phyloP scores from a whole-genome alignment of 2,888 invertebrate species.

The Apoderus coryli region DNA sequence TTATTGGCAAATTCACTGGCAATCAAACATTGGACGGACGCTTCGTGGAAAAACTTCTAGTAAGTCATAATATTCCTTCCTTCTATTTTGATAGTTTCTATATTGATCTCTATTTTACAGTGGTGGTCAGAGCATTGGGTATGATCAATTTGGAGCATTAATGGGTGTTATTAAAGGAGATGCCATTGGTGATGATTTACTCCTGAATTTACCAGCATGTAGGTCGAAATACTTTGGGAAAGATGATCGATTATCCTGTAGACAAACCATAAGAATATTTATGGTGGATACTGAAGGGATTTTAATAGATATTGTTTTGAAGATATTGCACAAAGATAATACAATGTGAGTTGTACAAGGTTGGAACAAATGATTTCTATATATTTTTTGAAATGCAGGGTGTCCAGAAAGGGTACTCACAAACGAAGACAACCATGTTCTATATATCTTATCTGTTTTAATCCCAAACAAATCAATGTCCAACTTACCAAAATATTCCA shows the following conservation, averaged over 20 bases:
- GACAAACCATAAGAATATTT: constrained; percentile 24
- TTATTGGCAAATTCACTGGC: constrained; percentile 42
- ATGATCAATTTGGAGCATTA: constrained; percentile 48
- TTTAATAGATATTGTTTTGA: constrained; percentile 38
- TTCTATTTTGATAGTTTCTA: background rate
- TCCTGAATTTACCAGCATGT: constrained; percentile 37
- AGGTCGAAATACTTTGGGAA: constrained; percentile 22
- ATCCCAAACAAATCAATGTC: too few species aligned
- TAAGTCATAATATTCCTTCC: constrained; percentile 24
- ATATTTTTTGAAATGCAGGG: too few species aligned
- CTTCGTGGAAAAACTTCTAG: constrained; percentile 41
- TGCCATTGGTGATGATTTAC: constrained; percentile 29
- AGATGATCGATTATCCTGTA: constrained; percentile 20
- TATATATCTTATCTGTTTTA: too few species aligned
- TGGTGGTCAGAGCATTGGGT: constrained; percentile 27
- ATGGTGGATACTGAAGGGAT: constrained; percentile 39
- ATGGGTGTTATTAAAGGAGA: constrained; percentile 41
- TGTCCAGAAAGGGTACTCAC: too few species aligned
- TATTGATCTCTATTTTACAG: too few species aligned
- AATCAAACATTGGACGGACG: constrained; percentile 41
- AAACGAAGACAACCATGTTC: too few species aligned
- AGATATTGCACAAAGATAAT: constrained; percentile 37
- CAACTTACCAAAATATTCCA: too few species aligned
- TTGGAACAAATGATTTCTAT: too few species aligned
- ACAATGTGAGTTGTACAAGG: constrained; percentile 50